Evolutionary conservation across 2,113 vertebrate species (phyloP).

Genomic region (Colossoma macropomum): DNA sequence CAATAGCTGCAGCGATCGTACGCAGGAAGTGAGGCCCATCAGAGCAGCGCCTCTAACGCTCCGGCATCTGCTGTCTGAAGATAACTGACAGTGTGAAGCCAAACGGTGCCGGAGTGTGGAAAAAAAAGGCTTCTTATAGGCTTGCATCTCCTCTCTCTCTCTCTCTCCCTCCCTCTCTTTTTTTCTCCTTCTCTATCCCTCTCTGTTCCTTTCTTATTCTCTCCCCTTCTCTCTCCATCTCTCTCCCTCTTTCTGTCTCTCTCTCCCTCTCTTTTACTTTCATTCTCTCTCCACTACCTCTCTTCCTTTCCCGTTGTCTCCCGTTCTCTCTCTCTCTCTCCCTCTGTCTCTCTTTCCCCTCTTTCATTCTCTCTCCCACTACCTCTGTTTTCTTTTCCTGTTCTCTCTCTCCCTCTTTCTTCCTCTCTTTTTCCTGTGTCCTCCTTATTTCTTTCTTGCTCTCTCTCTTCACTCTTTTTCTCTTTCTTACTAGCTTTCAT

Average conservation of each 20-base stretch:
- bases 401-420: too few relatives aligned
- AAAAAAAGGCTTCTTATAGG: too few relatives aligned
- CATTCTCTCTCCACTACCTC: too few relatives aligned
- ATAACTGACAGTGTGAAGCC: slow-evolving; percentile 8
- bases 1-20: slow-evolving; percentile 3
- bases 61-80: background rate
- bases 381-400: too few relatives aligned
- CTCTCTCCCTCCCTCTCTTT: background rate
- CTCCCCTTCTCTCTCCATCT: too few relatives aligned
- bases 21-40: background rate
- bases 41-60: background rate
- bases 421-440: too few relatives aligned
- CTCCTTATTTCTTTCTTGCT: background rate
- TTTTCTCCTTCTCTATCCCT: background rate
- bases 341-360: background rate
- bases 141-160: background rate
- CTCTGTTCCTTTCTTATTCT: too few relatives aligned
- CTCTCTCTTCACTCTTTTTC: too few relatives aligned
- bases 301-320: background rate
- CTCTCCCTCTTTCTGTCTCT: too few relatives aligned
- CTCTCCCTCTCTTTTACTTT: too few relatives aligned
- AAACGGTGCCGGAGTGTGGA: too few relatives aligned
- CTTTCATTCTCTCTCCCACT: background rate
- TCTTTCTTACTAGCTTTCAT: too few relatives aligned
- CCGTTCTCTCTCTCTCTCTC: background rate